phyloP scores from a whole-genome alignment of 2,113 vertebrate genomes.

The Tachysurus fulvidraco region DNA sequence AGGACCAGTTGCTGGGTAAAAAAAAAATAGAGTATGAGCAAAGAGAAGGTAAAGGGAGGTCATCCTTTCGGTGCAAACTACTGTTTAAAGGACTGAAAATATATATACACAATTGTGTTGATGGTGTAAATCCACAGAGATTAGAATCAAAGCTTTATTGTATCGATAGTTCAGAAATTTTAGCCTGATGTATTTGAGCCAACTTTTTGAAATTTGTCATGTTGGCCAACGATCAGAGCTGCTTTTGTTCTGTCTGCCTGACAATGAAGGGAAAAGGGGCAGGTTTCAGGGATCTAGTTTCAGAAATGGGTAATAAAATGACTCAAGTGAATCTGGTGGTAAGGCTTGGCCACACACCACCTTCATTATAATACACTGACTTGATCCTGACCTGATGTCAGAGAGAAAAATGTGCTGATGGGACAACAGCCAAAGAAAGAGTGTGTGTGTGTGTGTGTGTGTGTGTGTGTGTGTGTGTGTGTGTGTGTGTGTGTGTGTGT shows the following conservation, averaged over 20 bases:
- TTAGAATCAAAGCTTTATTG: background rate
- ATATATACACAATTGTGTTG: background rate
- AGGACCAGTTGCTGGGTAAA: background rate
- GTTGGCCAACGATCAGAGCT: conserved; percentile 43
- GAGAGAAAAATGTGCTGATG: conserved; percentile 8
- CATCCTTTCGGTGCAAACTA: background rate
- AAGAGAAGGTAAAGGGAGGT: background rate
- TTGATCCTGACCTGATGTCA: conserved; percentile 33
- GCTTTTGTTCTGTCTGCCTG: conserved; percentile 35
- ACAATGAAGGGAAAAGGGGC: conserved; percentile 17
- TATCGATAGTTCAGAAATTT: background rate
- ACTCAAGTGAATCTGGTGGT: conserved; percentile 32
- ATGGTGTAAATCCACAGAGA: background rate
- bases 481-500: no score
- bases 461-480: no score
- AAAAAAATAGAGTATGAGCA: background rate
- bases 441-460: background rate
- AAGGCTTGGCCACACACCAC: conserved; percentile 35
- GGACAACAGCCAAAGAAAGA: conserved; percentile 23
- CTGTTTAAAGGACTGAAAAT: background rate
- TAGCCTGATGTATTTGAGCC: background rate
- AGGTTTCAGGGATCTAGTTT: conserved; percentile 41
- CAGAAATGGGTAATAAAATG: conserved; percentile 48
- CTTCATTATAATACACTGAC: conserved; percentile 42
- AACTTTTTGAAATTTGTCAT: conserved; percentile 44